Conservation (phyloP, 2,797 vertebrate species). For the Heliangelus exortis region DNA sequence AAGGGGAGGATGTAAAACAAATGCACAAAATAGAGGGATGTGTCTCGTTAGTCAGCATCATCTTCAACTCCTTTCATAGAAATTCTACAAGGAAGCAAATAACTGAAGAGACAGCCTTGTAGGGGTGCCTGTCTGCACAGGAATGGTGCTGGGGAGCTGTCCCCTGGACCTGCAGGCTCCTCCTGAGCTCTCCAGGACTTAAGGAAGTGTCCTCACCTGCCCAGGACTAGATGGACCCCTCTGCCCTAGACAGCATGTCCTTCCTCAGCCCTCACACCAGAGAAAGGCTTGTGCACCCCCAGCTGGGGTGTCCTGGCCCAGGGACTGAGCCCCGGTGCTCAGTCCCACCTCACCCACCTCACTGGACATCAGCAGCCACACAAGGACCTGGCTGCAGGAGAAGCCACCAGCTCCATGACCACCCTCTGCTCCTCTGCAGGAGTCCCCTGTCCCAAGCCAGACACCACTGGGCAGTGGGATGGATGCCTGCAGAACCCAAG, state of each 20-base stretch:
- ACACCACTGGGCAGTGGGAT: too few relatives aligned
- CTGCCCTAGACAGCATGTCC: background rate
- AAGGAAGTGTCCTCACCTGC: background rate
- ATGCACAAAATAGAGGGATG: fast-evolving
- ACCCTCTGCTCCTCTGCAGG: background rate
- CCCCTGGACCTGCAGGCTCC: background rate
- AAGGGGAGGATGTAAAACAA: background rate
- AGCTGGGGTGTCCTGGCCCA: fast-evolving
- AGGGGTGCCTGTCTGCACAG: background rate
- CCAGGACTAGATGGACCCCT: fast-evolving
- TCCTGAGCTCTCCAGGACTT: background rate
- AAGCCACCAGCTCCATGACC: background rate
- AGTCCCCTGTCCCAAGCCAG: background rate
- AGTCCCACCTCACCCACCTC: background rate
- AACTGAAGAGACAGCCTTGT: background rate
- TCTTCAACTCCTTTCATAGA: background rate
- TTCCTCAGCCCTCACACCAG: background rate
- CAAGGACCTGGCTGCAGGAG: background rate
- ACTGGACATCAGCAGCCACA: fast-evolving
- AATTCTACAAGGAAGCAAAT: background rate
- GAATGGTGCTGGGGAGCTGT: fast-evolving
- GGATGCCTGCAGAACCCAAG: background rate
- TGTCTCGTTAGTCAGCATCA: background rate
- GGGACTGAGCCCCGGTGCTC: background rate
- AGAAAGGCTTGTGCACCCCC: background rate